These are phyloP conservation scores for Numenius phaeopus DNA, from an alignment of 2,797 vertebrate species.

Conservation along the genomic window DNA sequence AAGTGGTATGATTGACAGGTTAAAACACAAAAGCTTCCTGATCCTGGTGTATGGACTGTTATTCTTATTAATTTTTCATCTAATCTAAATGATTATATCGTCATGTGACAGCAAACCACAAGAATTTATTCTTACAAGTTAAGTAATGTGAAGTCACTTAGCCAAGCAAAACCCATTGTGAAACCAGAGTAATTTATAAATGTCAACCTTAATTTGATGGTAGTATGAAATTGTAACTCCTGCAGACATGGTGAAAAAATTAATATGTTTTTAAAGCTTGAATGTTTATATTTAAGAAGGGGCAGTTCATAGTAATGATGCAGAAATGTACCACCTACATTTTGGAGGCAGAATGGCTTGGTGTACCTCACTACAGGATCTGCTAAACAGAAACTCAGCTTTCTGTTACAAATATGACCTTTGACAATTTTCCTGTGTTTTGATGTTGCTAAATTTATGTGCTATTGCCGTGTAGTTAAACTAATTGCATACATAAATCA, in stretches of 20 bases:
- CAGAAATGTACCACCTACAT: neutral
- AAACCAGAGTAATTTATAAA: conserved; percentile 69
- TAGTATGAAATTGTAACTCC: conserved; percentile 38
- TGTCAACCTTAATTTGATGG: conserved; percentile 60
- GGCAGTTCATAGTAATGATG: neutral
- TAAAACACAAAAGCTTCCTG: conserved; percentile 43
- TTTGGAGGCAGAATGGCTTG: neutral
- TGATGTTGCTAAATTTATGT: neutral
- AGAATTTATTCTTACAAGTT: conserved; percentile 56
- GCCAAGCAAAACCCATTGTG: conserved; percentile 67
- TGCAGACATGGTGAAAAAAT: conserved; percentile 1
- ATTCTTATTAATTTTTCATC: conserved; percentile 59
- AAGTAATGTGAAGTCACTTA: conserved; percentile 64
- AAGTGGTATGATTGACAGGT: neutral
- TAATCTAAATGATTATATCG: conserved; percentile 41
- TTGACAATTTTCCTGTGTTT: neutral
- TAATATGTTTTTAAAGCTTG: neutral
- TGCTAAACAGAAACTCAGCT: neutral
- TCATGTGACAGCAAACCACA: conserved; percentile 58
- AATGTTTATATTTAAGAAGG: neutral
- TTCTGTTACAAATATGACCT: neutral
- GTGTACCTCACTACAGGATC: neutral
- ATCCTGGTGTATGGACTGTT: conserved; percentile 9
- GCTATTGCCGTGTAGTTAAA: neutral
- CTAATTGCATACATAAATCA: neutral